A percentile compares a stretch with the other conserved stretches of the same genome.
Evolutionary conservation across 2,797 vertebrate genomes (phyloP).

Genomic region (Cossypha caffra): DNA sequence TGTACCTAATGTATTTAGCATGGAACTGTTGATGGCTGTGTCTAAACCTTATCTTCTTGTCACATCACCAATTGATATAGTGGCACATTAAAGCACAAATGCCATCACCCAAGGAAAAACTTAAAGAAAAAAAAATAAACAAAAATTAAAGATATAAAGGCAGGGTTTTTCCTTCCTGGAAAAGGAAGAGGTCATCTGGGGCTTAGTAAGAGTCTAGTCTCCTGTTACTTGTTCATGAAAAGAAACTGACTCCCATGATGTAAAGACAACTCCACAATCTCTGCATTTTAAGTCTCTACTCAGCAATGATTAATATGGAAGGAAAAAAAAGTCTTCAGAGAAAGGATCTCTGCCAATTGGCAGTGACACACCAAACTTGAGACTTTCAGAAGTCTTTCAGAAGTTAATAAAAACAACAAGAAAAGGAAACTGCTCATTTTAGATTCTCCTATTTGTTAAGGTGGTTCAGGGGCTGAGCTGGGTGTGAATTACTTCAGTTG

Average conservation of each 20-base stretch:
- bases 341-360: not conserved
- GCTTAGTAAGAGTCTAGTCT: not conserved
- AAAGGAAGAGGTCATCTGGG: not conserved
- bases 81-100: not conserved
- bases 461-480: not conserved
- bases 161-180: not conserved
- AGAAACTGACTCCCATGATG: rapidly evolving
- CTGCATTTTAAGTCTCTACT: not conserved
- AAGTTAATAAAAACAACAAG: not conserved
- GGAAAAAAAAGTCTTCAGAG: not conserved
- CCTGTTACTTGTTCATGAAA: not conserved
- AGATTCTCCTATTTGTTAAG: not conserved
- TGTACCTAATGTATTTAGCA: not conserved
- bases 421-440: not conserved
- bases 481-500: not conserved
- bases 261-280: not conserved
- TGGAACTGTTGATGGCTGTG: not conserved
- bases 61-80: not conserved
- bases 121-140: not conserved
- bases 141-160: not conserved
- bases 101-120: not conserved
- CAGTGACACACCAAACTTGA: not conserved
- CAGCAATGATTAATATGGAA: not conserved
- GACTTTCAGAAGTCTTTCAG: not conserved
- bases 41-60: not conserved